Evolutionary conservation across 2,113 vertebrate genomes (phyloP).

Genomic region (Cettia cetti): DNA sequence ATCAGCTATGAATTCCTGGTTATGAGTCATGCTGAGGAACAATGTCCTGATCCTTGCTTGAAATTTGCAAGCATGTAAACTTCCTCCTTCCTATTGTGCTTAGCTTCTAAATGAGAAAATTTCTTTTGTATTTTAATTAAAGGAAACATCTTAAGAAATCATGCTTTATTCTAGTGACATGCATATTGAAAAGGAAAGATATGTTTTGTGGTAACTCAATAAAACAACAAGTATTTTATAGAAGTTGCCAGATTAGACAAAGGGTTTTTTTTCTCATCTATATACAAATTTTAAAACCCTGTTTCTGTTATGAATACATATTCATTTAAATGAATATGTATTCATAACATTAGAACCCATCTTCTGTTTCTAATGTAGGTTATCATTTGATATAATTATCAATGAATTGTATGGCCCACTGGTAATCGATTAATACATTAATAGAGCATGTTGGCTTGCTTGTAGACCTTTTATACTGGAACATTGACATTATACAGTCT

Average conservation of each 20-base stretch:
- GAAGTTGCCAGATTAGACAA: neutral
- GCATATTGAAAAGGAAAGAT: neutral
- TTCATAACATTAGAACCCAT: neutral
- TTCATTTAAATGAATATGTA: neutral
- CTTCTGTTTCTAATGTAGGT: neutral
- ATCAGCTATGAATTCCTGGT: constrained; percentile 59
- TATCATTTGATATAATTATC: neutral
- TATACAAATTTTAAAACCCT: neutral
- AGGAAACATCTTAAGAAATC: neutral
- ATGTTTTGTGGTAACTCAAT: neutral
- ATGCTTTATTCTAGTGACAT: neutral
- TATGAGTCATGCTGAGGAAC: constrained; percentile 47
- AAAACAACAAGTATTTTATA: neutral
- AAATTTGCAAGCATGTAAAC: constrained; percentile 14
- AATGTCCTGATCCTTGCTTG: constrained; percentile 38
- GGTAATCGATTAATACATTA: neutral
- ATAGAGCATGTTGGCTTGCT: neutral
- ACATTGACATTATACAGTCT: neutral
- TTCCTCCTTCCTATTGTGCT: constrained; percentile 63
- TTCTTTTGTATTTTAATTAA: constrained; percentile 12
- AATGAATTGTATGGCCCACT: neutral
- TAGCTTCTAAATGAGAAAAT: constrained; percentile 5
- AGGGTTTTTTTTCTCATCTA: neutral
- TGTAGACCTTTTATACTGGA: neutral
- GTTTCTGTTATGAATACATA: neutral